phyloP scores from a whole-genome alignment of 2,888 invertebrate genomes.

The Pimpla rufipes region DNA sequence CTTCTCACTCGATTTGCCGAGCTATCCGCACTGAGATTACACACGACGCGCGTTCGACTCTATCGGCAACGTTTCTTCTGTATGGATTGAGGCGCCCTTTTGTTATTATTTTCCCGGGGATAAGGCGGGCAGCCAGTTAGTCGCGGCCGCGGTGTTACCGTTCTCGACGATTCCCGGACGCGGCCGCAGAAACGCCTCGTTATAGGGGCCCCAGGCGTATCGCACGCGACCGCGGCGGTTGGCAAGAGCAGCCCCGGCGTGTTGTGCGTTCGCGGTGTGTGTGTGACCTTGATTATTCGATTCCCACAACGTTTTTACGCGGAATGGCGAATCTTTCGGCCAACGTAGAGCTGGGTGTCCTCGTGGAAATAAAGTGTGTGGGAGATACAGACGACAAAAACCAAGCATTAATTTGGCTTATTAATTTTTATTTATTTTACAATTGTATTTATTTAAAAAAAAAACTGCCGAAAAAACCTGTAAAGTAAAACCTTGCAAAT shows the following conservation, averaged over 20 bases:
- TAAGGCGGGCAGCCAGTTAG: too few relatives aligned
- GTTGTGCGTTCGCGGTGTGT: neutral
- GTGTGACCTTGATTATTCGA: neutral
- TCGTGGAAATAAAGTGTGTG: neutral
- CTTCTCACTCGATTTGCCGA: constrained; percentile 1
- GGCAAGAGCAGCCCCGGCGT: neutral
- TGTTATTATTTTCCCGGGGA: constrained; percentile 2
- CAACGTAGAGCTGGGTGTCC: neutral
- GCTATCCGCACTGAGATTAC: neutral
- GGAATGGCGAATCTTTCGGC: neutral
- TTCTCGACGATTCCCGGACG: neutral
- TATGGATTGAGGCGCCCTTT: neutral
- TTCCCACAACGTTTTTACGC: neutral
- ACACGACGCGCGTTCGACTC: too few relatives aligned
- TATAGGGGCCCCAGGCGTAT: neutral
- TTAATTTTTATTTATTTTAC: too few relatives aligned
- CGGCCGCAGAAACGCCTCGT: neutral
- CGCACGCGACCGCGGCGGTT: neutral
- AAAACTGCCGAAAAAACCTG: too few relatives aligned
- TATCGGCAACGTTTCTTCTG: neutral
- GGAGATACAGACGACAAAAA: too few relatives aligned
- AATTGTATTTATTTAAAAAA: too few relatives aligned
- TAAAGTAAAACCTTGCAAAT: too few relatives aligned
- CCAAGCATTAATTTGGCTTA: too few relatives aligned
- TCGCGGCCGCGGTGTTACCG: constrained; percentile 8